A percentile compares a stretch with the other conserved stretches of the same genome.
phyloP scores from a whole-genome alignment of 2,113 vertebrate genomes.

The Ginglymostoma cirratum region DNA sequence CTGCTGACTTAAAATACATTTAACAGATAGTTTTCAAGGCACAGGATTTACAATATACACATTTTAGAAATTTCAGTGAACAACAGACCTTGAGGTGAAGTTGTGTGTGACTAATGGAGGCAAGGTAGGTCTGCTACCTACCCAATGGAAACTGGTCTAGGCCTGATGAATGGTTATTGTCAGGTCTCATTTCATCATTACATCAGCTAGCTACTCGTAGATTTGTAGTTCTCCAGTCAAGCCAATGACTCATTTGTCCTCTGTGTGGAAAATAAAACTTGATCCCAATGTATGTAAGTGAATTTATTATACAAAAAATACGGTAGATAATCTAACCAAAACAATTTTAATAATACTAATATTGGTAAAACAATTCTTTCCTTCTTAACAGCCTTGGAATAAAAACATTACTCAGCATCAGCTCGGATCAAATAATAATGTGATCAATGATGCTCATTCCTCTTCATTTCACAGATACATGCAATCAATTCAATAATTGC shows the following conservation, averaged over 20 bases:
- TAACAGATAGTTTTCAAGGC: background rate
- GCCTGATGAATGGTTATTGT: background rate
- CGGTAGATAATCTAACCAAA: too few relatives aligned
- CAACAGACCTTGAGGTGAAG: background rate
- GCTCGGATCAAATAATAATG: background rate
- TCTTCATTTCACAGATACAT: background rate
- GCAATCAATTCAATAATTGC: background rate
- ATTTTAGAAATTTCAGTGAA: background rate
- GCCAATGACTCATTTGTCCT: background rate
- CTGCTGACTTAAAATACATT: background rate
- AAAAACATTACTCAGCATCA: background rate
- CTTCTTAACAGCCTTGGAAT: background rate
- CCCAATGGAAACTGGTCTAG: background rate
- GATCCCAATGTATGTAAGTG: background rate
- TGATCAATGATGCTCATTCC: background rate
- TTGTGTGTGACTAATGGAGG: background rate
- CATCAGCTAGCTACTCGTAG: background rate
- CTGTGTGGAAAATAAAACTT: background rate
- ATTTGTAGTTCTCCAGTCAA: background rate
- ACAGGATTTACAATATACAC: background rate
- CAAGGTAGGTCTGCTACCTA: background rate
- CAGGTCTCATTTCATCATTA: background rate
- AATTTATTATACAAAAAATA: background rate
- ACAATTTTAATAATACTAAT: background rate
- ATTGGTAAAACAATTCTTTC: background rate